Conservation (phyloP, 2,888 invertebrate genomes). For the Sminthurides aquaticus region DNA sequence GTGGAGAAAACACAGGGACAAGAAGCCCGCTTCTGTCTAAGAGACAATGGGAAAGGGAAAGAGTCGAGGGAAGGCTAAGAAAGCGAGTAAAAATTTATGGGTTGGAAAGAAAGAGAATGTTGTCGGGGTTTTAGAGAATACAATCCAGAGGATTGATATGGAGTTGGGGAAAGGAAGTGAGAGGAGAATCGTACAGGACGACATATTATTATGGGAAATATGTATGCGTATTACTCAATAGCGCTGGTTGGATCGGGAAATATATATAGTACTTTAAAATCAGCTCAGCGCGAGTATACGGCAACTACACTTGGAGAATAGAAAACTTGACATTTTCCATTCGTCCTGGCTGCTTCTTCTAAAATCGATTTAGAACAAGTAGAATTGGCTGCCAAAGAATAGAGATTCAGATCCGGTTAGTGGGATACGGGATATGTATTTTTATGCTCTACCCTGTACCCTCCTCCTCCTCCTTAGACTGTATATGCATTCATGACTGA, state of each 20-base stretch:
- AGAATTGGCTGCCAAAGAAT: no score
- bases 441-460: no score
- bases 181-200: background rate
- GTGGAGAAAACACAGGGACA: background rate
- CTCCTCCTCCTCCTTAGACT: background rate
- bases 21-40: background rate
- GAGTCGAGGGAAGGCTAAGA: background rate
- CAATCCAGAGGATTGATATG: background rate
- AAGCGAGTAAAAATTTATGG: conserved; percentile 5
- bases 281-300: no score
- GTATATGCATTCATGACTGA: background rate
- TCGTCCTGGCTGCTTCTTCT: background rate
- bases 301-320: background rate
- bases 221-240: background rate
- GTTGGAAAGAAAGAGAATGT: conserved; percentile 4
- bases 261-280: background rate
- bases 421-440: no score
- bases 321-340: background rate
- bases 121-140: background rate
- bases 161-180: background rate
- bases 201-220: background rate
- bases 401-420: no score
- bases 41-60: background rate
- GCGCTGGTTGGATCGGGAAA: background rate
- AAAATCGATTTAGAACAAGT: background rate